Conservation (phyloP, 2,888 invertebrate genomes). For the Agriotes lineatus region DNA sequence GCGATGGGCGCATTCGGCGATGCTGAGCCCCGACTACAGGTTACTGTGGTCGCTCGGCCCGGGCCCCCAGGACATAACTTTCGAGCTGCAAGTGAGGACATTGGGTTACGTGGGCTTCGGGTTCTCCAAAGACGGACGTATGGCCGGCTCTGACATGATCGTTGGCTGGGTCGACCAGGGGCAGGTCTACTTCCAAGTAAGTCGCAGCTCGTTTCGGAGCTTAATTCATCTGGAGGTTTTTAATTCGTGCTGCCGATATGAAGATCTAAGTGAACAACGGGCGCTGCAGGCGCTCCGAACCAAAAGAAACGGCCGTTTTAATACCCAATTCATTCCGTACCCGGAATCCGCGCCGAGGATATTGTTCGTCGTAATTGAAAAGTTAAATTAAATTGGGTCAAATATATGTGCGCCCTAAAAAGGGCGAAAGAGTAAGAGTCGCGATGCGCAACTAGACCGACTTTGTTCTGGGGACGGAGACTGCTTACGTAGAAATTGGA, state of each 20-base stretch:
- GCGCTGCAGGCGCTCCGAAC: constrained; percentile 30
- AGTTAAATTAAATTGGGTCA: constrained; percentile 49
- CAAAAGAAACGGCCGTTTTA: constrained; percentile 34
- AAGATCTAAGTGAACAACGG: constrained; percentile 26
- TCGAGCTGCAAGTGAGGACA: constrained; percentile 86
- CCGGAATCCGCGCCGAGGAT: constrained; percentile 32
- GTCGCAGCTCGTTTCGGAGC: constrained; percentile 56
- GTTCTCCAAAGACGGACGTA: constrained; percentile 83
- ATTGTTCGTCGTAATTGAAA: constrained; percentile 46
- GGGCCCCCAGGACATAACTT: constrained; percentile 79
- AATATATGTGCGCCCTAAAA: constrained; percentile 41
- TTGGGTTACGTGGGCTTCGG: constrained; percentile 90
- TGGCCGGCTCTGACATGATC: constrained; percentile 88
- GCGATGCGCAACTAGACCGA: constrained; percentile 36
- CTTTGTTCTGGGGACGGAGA: constrained; percentile 36
- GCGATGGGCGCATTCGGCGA: constrained; percentile 68
- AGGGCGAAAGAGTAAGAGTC: constrained; percentile 27
- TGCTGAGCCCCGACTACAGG: constrained; percentile 68
- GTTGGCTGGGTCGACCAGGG: constrained; percentile 91
- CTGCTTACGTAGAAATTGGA: constrained; percentile 41
- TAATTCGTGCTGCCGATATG: constrained; percentile 16
- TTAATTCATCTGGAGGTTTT: constrained; percentile 12
- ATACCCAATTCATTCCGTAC: constrained; percentile 38
- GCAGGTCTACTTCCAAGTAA: constrained; percentile 85
- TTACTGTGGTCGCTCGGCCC: constrained; percentile 82